Base-by-base conservation (phyloP, 92 coral and sea anemone species). In the Porites evermanni region DNA sequence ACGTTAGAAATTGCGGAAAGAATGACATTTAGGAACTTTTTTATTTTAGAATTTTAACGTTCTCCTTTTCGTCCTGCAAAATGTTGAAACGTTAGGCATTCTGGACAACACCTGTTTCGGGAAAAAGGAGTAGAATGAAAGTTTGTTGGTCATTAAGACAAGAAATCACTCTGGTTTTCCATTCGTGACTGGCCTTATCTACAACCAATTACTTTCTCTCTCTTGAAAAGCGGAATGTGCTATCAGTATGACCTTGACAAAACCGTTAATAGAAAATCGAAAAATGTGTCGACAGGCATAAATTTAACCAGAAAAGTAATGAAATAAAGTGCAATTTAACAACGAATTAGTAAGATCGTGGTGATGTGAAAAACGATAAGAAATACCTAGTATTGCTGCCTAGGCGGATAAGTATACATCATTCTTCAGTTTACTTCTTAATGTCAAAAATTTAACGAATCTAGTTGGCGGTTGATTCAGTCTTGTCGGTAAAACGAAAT, bases 141-240 rank as follows among this genome's bases (percentile, higher is more conserved):
- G 7, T 73, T 63, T 66, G 87, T 18, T 71, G 64, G 87, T 24
- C 53, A 83, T 74, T 74, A 52, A 63, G 72, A 50, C 21, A 58
- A 2, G 38, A 58, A 82, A 29, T 71, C 70, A 32, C 29, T 51
- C 52, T 3, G 13, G 11, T 50, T 50, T 63, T 38, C 47, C 47
- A 38, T 38, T 38, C 4, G 47, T 38, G 47, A 38, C 47, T 74
- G 73, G 64, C 64, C 53, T 56, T 73, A 72, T 83, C 87, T 63
- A 14, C 19, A 53, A 83, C 74, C 47, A 66, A 63, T 47, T 73
- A 64, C 20, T 69, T 59, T 61, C 51, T 63, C 64, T 2, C 64
- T 2, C 16, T 21, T 59, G 64, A 64, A 83, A 52, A 6, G 60
- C 20, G 44, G 78, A 74, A 63, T 73, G 18, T 32, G 1, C 65